Conservation (phyloP, 2,888 invertebrate species). For the Andrena praecox region DNA sequence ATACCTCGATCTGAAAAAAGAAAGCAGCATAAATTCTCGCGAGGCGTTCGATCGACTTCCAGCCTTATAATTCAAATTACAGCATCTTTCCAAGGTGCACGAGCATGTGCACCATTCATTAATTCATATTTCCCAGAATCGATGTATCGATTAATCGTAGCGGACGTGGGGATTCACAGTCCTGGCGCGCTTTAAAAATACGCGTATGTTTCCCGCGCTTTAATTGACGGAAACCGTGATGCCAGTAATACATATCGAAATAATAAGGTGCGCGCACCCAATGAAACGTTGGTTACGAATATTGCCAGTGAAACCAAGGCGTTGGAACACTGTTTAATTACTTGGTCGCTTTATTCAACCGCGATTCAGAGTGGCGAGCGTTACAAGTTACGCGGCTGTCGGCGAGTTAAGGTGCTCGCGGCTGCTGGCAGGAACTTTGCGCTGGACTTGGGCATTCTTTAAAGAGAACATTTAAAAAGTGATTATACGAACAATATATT, state of each 20-base stretch:
- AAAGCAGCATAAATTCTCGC: neutral
- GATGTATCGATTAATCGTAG: slow-evolving; percentile 26
- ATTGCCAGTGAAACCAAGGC: neutral
- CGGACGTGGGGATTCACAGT: neutral
- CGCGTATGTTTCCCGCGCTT: neutral
- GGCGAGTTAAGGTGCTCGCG: neutral
- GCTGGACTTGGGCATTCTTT: neutral
- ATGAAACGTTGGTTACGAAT: neutral
- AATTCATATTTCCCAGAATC: slow-evolving; percentile 6
- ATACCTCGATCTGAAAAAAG: neutral
- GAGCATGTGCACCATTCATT: neutral
- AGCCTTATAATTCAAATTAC: neutral
- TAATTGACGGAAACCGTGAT: slow-evolving; percentile 1
- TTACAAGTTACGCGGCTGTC: neutral
- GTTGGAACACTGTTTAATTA: neutral
- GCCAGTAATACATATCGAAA: neutral
- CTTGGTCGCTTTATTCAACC: neutral
- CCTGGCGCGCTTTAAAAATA: neutral
- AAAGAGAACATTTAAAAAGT: no score
- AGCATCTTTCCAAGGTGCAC: neutral
- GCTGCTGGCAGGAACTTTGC: neutral
- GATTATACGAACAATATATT: no score
- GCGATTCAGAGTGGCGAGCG: neutral
- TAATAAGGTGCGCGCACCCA: neutral
- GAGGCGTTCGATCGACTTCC: neutral